phyloP scores from a whole-genome alignment of 2,888 invertebrate species.

The Ophion ellenae region DNA sequence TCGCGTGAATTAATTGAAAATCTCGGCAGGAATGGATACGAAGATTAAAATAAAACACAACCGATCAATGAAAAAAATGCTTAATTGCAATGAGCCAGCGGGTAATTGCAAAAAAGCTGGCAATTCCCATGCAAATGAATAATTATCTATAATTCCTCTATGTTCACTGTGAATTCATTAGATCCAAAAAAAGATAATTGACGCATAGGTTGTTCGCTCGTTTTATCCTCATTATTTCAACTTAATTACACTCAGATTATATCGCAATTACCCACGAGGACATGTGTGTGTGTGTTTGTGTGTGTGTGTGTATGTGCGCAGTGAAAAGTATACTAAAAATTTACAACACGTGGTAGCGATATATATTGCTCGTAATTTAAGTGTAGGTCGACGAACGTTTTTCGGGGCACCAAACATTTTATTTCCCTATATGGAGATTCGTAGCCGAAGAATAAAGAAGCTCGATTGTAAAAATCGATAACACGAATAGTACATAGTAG shows the following conservation, averaged over 20 bases:
- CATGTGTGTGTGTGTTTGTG: neutral
- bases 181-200: conserved; percentile 27
- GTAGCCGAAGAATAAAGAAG: neutral
- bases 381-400: neutral
- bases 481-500: neutral
- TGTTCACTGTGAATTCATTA: conserved; percentile 31
- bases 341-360: neutral
- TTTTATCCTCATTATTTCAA: conserved; percentile 29
- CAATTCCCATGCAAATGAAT: conserved; percentile 12
- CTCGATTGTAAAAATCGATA: neutral
- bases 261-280: conserved; percentile 21
- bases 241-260: conserved; percentile 31
- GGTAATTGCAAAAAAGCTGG: conserved; percentile 2
- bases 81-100: neutral
- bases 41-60: neutral
- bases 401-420: neutral
- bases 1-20: neutral
- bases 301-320: neutral
- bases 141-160: conserved; percentile 14
- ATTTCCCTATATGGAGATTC: conserved; percentile 1
- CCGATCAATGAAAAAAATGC: conserved; percentile 4
- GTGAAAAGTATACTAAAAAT: conserved; percentile 3
- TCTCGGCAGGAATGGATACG: neutral
- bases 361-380: neutral
- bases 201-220: conserved; percentile 24